Conservation (phyloP, 2,113 vertebrate species). For the Pholis gunnellus region DNA sequence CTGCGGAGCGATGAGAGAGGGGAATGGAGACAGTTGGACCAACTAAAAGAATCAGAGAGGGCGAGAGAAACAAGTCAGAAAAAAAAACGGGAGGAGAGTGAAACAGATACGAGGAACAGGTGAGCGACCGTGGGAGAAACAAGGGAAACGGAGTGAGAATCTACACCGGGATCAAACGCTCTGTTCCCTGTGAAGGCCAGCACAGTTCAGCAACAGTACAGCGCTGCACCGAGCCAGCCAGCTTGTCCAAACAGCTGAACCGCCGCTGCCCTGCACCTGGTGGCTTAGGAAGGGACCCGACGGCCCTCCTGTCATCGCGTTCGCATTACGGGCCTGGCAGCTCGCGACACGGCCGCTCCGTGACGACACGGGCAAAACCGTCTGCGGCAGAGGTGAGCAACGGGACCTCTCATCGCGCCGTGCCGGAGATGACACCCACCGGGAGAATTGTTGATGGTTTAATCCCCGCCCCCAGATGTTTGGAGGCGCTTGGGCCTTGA, state of each 20-base stretch:
- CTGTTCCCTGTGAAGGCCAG: slow-evolving; percentile 22
- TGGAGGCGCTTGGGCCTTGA: slow-evolving; percentile 28
- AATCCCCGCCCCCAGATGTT: slow-evolving; percentile 67
- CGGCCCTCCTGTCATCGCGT: slow-evolving; percentile 73
- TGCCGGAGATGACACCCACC: slow-evolving; percentile 55
- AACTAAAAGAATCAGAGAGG: slow-evolving; percentile 12
- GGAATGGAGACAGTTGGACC: slow-evolving; percentile 33
- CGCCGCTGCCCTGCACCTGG: slow-evolving; percentile 69
- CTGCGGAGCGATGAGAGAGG: slow-evolving; percentile 49
- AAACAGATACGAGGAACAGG: slow-evolving; percentile 27
- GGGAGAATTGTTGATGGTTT: slow-evolving; percentile 57
- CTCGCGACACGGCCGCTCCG: slow-evolving; percentile 55
- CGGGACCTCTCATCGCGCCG: slow-evolving; percentile 58
- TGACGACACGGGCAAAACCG: slow-evolving; percentile 47
- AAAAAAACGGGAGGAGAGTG: neutral
- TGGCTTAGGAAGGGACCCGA: slow-evolving; percentile 47
- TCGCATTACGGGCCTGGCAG: slow-evolving; percentile 72
- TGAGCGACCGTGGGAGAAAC: slow-evolving; percentile 5
- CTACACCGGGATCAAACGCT: slow-evolving; percentile 35
- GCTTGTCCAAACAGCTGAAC: slow-evolving; percentile 57
- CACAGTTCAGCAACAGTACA: slow-evolving; percentile 31
- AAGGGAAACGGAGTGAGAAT: slow-evolving; percentile 18
- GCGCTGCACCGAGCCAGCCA: slow-evolving; percentile 4
- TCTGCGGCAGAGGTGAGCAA: slow-evolving; percentile 48
- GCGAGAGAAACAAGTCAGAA: slow-evolving; percentile 11